A percentile compares a stretch with the other conserved stretches of the same genome.
These are phyloP conservation scores for Synanthedon tipuliformis DNA, from an alignment of 2,888 invertebrate species.

Conservation along the genomic window DNA sequence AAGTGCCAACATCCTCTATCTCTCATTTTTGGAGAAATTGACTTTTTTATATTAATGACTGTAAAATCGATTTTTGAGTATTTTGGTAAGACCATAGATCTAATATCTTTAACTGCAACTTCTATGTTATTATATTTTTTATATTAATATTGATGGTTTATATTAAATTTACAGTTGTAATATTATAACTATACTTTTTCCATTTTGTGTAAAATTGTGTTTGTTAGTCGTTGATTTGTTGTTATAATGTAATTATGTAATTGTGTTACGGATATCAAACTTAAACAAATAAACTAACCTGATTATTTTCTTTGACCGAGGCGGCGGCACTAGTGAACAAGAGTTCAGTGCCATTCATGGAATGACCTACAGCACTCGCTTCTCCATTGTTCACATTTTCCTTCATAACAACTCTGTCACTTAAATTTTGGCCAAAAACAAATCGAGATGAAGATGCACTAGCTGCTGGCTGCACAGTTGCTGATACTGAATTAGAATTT, in stretches of 20 bases:
- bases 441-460: slow-evolving; percentile 74
- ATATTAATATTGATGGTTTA: neutral
- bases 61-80: too few species aligned
- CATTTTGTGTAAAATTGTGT: too few species aligned
- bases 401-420: slow-evolving; percentile 82
- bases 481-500: slow-evolving; percentile 64
- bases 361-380: slow-evolving; percentile 38
- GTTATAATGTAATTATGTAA: too few species aligned
- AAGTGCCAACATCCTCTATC: too few species aligned
- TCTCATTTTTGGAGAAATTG: too few species aligned
- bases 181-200: too few species aligned
- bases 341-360: slow-evolving; percentile 74
- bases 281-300: slow-evolving; percentile 23
- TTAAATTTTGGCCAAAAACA: slow-evolving; percentile 92
- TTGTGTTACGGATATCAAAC: too few species aligned
- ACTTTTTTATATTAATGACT: too few species aligned
- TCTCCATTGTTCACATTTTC: slow-evolving; percentile 67
- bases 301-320: slow-evolving; percentile 56
- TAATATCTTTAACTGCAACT: too few species aligned
- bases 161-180: neutral
- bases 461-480: slow-evolving; percentile 35
- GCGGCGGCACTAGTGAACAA: slow-evolving; percentile 81
- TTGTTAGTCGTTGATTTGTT: too few species aligned
- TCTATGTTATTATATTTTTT: neutral
- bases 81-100: too few species aligned